Conservation (phyloP, 2,888 invertebrate species). For the Trissolcus japonicus region DNA sequence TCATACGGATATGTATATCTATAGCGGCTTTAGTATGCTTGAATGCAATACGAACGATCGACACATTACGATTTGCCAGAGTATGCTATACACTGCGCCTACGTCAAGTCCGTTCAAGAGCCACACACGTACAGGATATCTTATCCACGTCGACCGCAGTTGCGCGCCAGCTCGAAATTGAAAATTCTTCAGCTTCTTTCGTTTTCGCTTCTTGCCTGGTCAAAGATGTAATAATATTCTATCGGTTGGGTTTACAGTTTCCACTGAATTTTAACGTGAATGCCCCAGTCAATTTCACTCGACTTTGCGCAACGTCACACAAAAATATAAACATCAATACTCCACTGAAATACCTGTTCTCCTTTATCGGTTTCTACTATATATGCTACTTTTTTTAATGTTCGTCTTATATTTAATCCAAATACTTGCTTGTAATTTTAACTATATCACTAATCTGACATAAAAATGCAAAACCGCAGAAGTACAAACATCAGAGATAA, state of each 20-base stretch:
- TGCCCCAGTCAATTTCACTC: constrained; percentile 48
- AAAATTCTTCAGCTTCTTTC: constrained; percentile 51
- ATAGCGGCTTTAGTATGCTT: constrained; percentile 9
- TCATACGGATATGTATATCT: constrained; percentile 6
- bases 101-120: constrained; percentile 47
- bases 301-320: constrained; percentile 34
- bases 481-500: not conserved
- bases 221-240: constrained; percentile 54
- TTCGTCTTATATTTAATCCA: not conserved
- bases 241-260: constrained; percentile 46
- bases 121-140: constrained; percentile 51
- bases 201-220: constrained; percentile 23
- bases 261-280: constrained; percentile 54
- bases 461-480: not conserved
- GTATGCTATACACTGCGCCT: constrained; percentile 39
- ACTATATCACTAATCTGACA: too few species aligned
- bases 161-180: constrained; percentile 51
- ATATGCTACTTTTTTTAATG: not conserved
- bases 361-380: too few species aligned
- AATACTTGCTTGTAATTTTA: too few species aligned
- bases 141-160: constrained; percentile 53
- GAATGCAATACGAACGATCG: constrained; percentile 37
- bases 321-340: constrained; percentile 37
- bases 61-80: constrained; percentile 45
- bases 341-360: constrained; percentile 2